Evolutionary conservation across 2,113 vertebrate genomes (phyloP).

Genomic region (Pleuronectes platessa): DNA sequence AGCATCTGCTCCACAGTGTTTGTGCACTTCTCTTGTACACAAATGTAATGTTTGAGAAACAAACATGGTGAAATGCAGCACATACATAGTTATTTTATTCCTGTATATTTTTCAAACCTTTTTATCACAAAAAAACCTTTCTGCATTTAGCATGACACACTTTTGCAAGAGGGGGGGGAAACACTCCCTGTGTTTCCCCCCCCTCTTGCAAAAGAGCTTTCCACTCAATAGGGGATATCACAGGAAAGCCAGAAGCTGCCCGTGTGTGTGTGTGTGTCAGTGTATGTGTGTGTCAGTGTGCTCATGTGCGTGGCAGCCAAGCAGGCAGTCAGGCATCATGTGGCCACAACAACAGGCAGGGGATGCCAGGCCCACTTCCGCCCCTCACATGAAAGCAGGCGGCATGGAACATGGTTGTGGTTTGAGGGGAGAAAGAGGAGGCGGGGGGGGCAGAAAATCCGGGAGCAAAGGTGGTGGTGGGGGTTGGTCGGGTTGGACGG

Average conservation of each 20-base stretch:
- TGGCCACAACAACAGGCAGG: constrained; percentile 64
- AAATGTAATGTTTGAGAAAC: too few species aligned
- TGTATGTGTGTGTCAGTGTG: constrained; percentile 9
- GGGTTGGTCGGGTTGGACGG: constrained; percentile 54
- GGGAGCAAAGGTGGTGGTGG: neutral
- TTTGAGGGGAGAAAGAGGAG: neutral
- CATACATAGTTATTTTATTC: too few species aligned
- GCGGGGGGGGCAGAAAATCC: neutral
- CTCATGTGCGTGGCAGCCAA: constrained; percentile 33
- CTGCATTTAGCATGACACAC: constrained; percentile 10
- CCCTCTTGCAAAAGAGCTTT: constrained; percentile 27
- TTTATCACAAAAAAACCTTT: neutral
- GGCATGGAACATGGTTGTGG: constrained; percentile 38
- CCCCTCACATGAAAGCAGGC: constrained; percentile 64
- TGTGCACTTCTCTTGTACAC: too few species aligned
- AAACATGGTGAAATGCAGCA: too few species aligned
- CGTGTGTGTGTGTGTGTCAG: neutral
- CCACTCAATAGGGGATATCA: constrained; percentile 10
- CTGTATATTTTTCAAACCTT: neutral
- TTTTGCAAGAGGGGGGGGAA: too few species aligned
- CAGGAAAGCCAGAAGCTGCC: constrained; percentile 35
- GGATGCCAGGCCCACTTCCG: constrained; percentile 65
- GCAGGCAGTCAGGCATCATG: constrained; percentile 64
- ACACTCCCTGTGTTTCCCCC: constrained; percentile 24
- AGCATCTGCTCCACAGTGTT: too few species aligned